Percentiles rank a stretch among this genome's conserved stretches.
These are phyloP conservation scores for Agrilus mali DNA, from an alignment of 2,888 invertebrate species.

Conservation along the genomic window DNA sequence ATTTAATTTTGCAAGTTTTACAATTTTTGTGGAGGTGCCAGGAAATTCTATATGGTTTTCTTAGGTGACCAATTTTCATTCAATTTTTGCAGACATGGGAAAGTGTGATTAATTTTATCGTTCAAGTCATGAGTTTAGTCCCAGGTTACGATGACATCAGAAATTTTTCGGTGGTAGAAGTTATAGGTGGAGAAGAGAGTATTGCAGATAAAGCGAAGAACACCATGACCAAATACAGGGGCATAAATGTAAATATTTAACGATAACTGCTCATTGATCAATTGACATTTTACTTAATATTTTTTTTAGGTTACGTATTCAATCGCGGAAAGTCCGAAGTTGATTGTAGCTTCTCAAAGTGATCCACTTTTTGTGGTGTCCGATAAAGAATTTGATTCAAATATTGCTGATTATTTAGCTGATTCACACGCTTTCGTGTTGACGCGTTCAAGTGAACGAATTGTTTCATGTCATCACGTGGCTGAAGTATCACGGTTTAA, in stretches of 20 bases:
- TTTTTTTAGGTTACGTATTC: conserved; percentile 21
- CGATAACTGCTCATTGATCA: neutral
- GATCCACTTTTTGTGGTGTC: conserved; percentile 25
- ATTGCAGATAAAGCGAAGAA: conserved; percentile 21
- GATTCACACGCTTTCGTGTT: conserved; percentile 24
- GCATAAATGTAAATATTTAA: conserved; percentile 20
- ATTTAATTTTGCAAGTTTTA: too few relatives aligned
- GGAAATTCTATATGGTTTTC: too few relatives aligned
- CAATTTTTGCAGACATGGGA: conserved; percentile 23
- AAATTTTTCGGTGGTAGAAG: conserved; percentile 26
- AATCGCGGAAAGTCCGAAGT: conserved; percentile 21
- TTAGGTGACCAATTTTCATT: neutral
- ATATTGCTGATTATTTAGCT: conserved; percentile 21
- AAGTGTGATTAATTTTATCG: conserved; percentile 23
- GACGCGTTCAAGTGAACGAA: conserved; percentile 18
- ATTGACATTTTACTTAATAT: neutral
- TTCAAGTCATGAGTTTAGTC: conserved; percentile 25
- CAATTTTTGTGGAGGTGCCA: too few relatives aligned
- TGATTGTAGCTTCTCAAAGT: conserved; percentile 22
- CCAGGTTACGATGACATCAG: conserved; percentile 19
- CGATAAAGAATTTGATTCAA: conserved; percentile 22
- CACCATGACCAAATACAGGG: conserved; percentile 21
- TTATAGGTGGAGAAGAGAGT: conserved; percentile 20
- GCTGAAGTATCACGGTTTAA: conserved; percentile 21
- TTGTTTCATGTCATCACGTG: conserved; percentile 17